Conservation (phyloP, 2,797 vertebrate genomes). For the Chelon labrosus region DNA sequence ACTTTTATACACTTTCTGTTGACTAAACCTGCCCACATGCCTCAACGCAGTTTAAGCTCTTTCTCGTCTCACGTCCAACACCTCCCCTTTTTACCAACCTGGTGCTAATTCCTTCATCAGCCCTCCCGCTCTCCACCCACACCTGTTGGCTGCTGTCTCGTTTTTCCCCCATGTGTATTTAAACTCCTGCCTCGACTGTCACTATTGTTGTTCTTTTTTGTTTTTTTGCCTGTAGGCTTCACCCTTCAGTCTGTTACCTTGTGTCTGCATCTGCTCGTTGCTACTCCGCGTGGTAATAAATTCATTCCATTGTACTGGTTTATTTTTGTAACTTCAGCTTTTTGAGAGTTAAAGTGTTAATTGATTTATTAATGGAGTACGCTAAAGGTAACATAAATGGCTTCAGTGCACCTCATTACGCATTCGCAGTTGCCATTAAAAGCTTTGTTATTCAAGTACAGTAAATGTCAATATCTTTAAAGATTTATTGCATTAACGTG, state of each 20-base stretch:
- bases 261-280: constrained; percentile 12
- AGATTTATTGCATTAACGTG: not conserved
- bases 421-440: not conserved
- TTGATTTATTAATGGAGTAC: not conserved
- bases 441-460: not conserved
- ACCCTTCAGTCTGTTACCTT: constrained; percentile 5
- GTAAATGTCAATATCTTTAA: not conserved
- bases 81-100: constrained; percentile 12
- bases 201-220: not conserved
- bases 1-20: too few species aligned
- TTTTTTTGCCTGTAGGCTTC: not conserved
- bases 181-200: constrained; percentile 46
- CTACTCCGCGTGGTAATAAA: constrained; percentile 13
- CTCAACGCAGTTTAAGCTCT: not conserved
- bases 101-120: constrained; percentile 37
- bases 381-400: constrained; percentile 12
- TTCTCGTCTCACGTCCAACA: constrained; percentile 6
- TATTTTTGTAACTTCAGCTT: not conserved
- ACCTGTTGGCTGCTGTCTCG: constrained; percentile 32
- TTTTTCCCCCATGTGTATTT: constrained; percentile 30
- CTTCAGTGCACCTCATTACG: not conserved
- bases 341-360: constrained; percentile 2
- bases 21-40: too few species aligned
- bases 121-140: constrained; percentile 23
- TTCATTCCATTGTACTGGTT: constrained; percentile 25